Conservation (phyloP, 2,113 vertebrate genomes). For the Setophaga coronata region DNA sequence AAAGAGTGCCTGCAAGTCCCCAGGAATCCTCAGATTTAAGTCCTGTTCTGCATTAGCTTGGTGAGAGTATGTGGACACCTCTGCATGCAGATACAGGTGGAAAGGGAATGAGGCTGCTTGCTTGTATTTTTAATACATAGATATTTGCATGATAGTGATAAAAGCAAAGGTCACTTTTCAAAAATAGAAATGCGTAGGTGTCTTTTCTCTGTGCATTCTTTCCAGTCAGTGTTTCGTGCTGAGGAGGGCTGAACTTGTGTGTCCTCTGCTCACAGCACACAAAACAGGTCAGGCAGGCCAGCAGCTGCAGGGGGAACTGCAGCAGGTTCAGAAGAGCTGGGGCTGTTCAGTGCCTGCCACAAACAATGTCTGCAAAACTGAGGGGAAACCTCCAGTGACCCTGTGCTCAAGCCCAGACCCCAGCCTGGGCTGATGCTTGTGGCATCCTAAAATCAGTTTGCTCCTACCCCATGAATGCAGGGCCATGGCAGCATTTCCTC, state of each 20-base stretch:
- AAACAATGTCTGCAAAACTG: not conserved
- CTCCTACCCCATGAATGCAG: fast-evolving
- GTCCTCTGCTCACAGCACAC: not conserved
- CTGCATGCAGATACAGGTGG: not conserved
- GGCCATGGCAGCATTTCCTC: fast-evolving
- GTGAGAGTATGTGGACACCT: not conserved
- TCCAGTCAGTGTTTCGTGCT: fast-evolving
- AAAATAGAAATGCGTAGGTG: not conserved
- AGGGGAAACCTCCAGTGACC: not conserved
- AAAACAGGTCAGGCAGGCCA: not conserved
- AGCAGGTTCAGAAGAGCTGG: not conserved
- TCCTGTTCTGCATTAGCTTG: not conserved
- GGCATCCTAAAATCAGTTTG: not conserved
- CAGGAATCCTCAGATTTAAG: not conserved
- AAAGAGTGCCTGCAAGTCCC: not conserved
- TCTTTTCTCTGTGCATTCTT: not conserved
- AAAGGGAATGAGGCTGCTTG: not conserved
- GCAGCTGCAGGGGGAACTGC: not conserved
- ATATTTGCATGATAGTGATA: not conserved
- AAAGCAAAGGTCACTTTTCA: not conserved
- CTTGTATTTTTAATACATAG: not conserved
- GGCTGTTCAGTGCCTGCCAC: fast-evolving
- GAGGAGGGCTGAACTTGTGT: not conserved
- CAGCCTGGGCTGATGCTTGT: not conserved
- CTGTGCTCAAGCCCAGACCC: not conserved